Evolutionary conservation across 2,797 vertebrate species (phyloP).

Genomic region (Borostomias antarcticus): DNA sequence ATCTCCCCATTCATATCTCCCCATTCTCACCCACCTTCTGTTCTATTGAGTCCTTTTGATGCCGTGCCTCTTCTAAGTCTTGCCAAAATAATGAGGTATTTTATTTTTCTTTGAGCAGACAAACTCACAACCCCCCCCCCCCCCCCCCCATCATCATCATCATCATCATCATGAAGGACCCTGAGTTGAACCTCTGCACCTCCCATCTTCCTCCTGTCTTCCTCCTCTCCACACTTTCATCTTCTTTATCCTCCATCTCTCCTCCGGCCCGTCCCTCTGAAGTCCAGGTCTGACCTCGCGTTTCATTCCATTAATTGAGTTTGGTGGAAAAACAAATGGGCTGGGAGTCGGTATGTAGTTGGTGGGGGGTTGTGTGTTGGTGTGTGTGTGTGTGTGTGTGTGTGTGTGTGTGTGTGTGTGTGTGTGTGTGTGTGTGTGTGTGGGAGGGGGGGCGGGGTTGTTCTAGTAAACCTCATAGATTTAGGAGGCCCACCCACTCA

Average conservation of each 20-base stretch:
- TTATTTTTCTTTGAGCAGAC: background rate
- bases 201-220: slow-evolving; percentile 36
- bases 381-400: background rate
- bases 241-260: slow-evolving; percentile 49
- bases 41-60: background rate
- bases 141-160: background rate
- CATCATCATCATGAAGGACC: slow-evolving; percentile 32
- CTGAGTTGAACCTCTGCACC: slow-evolving; percentile 24
- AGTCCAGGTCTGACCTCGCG: slow-evolving; percentile 46
- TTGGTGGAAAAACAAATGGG: slow-evolving; percentile 63
- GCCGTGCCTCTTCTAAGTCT: slow-evolving; percentile 14
- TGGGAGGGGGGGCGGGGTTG: slow-evolving; percentile 24
- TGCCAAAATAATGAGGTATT: too few relatives aligned
- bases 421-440: too few relatives aligned
- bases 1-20: too few relatives aligned
- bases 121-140: slow-evolving; percentile 4
- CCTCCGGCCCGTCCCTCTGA: slow-evolving; percentile 38
- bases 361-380: slow-evolving; percentile 8
- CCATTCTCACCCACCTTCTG: too few relatives aligned
- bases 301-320: slow-evolving; percentile 59
- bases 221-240: slow-evolving; percentile 44
- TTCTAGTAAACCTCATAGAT: slow-evolving; percentile 56
- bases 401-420: background rate
- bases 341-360: slow-evolving; percentile 28
- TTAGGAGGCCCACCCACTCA: slow-evolving; percentile 59